These are phyloP conservation scores for Thalassarche chlororhynchos DNA, from an alignment of 2,113 vertebrate species.

Conservation along the genomic window DNA sequence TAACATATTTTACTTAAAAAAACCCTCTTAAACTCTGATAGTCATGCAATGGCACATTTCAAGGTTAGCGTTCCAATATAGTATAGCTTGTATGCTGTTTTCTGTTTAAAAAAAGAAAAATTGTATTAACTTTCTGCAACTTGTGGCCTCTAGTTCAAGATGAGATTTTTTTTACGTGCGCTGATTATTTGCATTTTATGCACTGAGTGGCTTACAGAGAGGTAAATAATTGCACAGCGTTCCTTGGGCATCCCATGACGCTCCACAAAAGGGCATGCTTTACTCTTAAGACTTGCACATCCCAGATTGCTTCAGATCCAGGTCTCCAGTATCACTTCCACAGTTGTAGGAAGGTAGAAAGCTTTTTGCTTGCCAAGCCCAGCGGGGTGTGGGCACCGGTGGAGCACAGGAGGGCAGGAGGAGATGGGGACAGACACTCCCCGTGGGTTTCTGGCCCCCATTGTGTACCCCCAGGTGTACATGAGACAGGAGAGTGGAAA, in stretches of 20 bases:
- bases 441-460: not conserved
- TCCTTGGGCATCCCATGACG: not conserved
- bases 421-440: not conserved
- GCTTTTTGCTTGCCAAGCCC: rapidly evolving
- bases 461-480: not conserved
- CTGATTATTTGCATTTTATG: not conserved
- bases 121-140: not conserved
- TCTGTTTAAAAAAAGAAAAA: not conserved
- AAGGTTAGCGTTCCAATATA: not conserved
- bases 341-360: not conserved
- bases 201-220: not conserved
- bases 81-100: not conserved
- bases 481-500: not conserved
- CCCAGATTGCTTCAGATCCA: not conserved
- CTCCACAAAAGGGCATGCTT: not conserved
- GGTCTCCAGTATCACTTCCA: not conserved
- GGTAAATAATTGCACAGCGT: not conserved
- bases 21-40: not conserved
- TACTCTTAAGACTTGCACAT: not conserved
- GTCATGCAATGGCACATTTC: not conserved
- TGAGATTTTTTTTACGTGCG: not conserved
- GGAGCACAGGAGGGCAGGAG: not conserved
- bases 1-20: not conserved
- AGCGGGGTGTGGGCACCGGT: rapidly evolving
- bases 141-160: not conserved